Conservation (phyloP, 2,797 vertebrate genomes). For the Pipistrellus pipistrellus region DNA sequence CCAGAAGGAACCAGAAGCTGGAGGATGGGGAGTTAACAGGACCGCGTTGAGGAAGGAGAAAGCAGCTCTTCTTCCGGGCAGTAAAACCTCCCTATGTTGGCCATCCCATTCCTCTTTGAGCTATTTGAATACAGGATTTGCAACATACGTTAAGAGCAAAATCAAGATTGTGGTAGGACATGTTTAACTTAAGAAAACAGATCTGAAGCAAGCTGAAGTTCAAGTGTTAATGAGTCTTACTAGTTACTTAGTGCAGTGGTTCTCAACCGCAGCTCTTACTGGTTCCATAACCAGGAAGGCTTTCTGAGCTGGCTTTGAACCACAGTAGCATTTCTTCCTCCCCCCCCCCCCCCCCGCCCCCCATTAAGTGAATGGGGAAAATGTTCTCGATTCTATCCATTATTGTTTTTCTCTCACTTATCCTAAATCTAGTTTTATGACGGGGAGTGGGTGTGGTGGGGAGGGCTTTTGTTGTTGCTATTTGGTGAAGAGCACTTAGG, state of each 20-base stretch:
- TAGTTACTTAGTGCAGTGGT: neutral
- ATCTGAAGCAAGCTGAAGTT: neutral
- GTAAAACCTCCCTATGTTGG: neutral
- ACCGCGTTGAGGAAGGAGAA: neutral
- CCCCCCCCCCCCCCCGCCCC: too few relatives aligned
- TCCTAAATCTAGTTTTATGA: neutral
- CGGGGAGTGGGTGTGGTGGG: too few relatives aligned
- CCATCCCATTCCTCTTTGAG: neutral
- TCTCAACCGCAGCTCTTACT: neutral
- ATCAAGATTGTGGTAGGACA: neutral
- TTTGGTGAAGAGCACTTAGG: neutral
- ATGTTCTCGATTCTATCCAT: neutral
- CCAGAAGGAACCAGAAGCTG: neutral
- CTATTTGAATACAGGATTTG: neutral
- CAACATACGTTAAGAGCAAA: constrained; percentile 1
- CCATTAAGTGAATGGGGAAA: neutral
- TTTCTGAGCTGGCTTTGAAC: neutral
- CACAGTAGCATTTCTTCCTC: neutral
- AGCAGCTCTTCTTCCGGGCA: neutral
- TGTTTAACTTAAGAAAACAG: constrained; percentile 1
- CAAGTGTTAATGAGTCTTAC: neutral
- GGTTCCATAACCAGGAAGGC: neutral
- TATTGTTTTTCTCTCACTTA: neutral
- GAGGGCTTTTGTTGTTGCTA: neutral
- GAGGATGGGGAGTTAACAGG: neutral